Evolutionary conservation across 2,888 invertebrate genomes (phyloP).

Genomic region (Conus canariensis): DNA sequence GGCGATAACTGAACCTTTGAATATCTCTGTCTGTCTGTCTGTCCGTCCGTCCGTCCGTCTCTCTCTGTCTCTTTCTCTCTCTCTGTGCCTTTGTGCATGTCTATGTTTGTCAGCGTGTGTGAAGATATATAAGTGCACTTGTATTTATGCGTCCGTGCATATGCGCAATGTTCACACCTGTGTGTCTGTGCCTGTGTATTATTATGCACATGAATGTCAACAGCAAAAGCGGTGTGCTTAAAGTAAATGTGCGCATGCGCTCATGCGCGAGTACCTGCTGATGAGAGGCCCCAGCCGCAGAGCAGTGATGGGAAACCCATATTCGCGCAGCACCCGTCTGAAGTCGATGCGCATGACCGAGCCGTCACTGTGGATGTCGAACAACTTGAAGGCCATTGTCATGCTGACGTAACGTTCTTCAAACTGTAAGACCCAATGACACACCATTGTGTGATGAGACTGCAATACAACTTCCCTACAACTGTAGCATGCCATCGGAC

Average conservation of each 20-base stretch:
- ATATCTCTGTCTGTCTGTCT: not conserved
- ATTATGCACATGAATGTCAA: not conserved
- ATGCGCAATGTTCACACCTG: not conserved
- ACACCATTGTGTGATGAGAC: not conserved
- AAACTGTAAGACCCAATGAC: conserved; percentile 61
- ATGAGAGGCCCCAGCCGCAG: conserved; percentile 69
- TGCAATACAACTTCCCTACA: no score
- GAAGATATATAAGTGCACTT: not conserved
- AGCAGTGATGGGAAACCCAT: conserved; percentile 66
- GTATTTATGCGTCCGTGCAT: not conserved
- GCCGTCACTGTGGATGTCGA: conserved; percentile 70
- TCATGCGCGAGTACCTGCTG: conserved; percentile 54
- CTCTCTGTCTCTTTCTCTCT: no score
- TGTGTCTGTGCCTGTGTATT: not conserved
- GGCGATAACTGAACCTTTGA: no score
- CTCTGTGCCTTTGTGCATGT: not conserved
- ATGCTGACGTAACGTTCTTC: conserved; percentile 69
- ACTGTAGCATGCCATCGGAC: no score
- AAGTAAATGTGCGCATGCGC: not conserved
- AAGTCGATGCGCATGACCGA: conserved; percentile 69
- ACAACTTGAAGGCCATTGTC: conserved; percentile 66
- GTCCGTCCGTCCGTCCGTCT: not conserved
- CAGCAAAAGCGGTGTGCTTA: no score
- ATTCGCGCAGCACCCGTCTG: conserved; percentile 69
- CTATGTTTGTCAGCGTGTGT: not conserved